phyloP scores from a whole-genome alignment of 2,797 vertebrate species.

The Oreonectes daqikongensis region DNA sequence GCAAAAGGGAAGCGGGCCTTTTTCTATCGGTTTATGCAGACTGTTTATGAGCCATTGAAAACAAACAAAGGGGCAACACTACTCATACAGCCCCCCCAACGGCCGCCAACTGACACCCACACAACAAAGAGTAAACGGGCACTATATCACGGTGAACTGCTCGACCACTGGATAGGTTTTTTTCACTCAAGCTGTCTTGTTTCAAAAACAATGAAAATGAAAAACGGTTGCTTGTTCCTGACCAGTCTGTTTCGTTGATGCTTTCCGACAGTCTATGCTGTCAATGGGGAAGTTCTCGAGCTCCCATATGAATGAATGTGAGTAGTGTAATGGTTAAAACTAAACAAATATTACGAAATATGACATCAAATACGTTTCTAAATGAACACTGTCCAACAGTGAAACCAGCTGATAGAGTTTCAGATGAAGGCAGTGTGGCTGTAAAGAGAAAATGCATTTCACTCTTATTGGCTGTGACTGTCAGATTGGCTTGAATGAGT shows the following conservation, averaged over 20 bases:
- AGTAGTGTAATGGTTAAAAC: too few species aligned
- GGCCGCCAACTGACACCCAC: conserved; percentile 61
- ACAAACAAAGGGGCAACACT: conserved; percentile 65
- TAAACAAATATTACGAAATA: neutral
- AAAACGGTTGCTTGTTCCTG: conserved; percentile 41
- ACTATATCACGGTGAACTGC: conserved; percentile 60
- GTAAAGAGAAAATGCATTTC: neutral
- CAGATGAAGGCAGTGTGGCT: neutral
- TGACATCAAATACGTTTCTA: neutral
- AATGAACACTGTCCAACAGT: neutral
- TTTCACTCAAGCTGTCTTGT: conserved; percentile 60
- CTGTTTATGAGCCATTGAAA: conserved; percentile 72
- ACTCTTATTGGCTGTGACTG: neutral
- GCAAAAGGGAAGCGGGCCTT: conserved; percentile 60
- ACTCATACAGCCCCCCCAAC: conserved; percentile 50
- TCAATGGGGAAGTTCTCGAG: neutral
- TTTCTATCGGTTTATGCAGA: conserved; percentile 64
- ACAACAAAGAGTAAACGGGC: conserved; percentile 60
- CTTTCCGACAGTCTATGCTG: conserved; percentile 33
- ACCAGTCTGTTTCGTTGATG: neutral
- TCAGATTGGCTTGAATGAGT: neutral
- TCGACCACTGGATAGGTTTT: conserved; percentile 50
- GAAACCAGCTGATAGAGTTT: neutral
- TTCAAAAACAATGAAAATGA: conserved; percentile 67
- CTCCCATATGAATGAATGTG: neutral